Conservation (phyloP, 2,797 vertebrate genomes). For the Takifugu rubripes region DNA sequence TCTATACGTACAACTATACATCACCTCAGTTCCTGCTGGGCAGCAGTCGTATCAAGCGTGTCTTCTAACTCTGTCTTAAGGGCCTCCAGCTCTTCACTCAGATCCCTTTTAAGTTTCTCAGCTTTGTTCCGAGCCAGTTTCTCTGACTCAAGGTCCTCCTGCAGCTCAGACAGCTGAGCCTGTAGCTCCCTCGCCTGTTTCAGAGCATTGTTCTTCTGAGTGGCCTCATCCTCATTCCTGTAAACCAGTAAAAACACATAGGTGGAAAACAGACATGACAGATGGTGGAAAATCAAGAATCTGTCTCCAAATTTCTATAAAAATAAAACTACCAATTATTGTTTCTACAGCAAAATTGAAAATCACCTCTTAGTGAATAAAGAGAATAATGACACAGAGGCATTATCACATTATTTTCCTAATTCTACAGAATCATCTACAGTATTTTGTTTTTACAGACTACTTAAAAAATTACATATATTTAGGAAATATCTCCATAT, state of each 20-base stretch:
- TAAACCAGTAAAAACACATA: neutral
- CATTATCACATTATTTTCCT: too few species aligned
- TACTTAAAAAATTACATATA: neutral
- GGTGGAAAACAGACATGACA: neutral
- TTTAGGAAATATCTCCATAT: too few species aligned
- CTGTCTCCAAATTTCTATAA: neutral
- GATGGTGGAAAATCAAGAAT: too few species aligned
- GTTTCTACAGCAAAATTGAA: too few species aligned
- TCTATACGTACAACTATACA: neutral
- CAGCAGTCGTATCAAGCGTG: conserved; percentile 94
- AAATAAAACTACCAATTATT: neutral
- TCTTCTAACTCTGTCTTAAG: conserved; percentile 97
- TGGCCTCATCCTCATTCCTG: conserved; percentile 91
- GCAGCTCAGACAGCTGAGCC: conserved; percentile 91
- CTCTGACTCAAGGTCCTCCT: conserved; percentile 96
- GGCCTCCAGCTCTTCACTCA: conserved; percentile 95
- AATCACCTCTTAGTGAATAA: too few species aligned
- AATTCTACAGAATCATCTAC: too few species aligned
- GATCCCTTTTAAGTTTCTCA: conserved; percentile 93
- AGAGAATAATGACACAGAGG: too few species aligned
- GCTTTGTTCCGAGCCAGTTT: conserved; percentile 91
- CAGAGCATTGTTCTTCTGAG: conserved; percentile 92
- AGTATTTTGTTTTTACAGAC: neutral
- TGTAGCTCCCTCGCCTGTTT: conserved; percentile 93
- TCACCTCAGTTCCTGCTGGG: conserved; percentile 96